These are phyloP conservation scores for Trinorchestia longiramus DNA, from an alignment of 1,140 invertebrate genomes.

Conservation along the genomic window DNA sequence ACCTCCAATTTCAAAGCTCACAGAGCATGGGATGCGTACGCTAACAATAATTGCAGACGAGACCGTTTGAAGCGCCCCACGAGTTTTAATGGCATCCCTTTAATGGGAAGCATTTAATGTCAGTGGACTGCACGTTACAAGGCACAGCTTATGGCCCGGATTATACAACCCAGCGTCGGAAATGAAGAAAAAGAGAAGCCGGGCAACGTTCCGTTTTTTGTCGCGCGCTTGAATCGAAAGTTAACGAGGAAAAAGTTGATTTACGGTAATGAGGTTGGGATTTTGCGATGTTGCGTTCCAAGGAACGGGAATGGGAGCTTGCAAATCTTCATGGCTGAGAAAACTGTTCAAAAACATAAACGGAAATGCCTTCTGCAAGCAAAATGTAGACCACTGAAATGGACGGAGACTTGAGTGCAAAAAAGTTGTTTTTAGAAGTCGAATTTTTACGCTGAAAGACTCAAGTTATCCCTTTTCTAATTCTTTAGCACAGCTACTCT, in stretches of 20 bases:
- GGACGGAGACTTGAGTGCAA: not conserved
- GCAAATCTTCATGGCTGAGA: not conserved
- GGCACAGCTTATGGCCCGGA: not conserved
- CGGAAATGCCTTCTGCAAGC: not conserved
- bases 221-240: conserved; percentile 35
- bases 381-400: not conserved
- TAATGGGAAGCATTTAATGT: conserved; percentile 54
- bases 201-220: conserved; percentile 18
- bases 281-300: conserved; percentile 39
- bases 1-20: not conserved
- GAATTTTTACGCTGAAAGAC: not conserved
- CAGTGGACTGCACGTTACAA: conserved; percentile 31
- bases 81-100: conserved; percentile 49
- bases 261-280: conserved; percentile 48
- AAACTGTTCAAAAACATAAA: not conserved
- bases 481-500: not conserved
- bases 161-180: conserved; percentile 37
- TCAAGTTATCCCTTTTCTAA: not conserved
- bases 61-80: conserved; percentile 12
- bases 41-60: conserved; percentile 41
- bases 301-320: not conserved
- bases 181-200: not conserved
- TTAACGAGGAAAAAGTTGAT: conserved; percentile 51
- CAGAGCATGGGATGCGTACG: not conserved
- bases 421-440: not conserved